Base-by-base conservation (phyloP, 2,113 vertebrate species). In the Manacus vitellinus region DNA sequence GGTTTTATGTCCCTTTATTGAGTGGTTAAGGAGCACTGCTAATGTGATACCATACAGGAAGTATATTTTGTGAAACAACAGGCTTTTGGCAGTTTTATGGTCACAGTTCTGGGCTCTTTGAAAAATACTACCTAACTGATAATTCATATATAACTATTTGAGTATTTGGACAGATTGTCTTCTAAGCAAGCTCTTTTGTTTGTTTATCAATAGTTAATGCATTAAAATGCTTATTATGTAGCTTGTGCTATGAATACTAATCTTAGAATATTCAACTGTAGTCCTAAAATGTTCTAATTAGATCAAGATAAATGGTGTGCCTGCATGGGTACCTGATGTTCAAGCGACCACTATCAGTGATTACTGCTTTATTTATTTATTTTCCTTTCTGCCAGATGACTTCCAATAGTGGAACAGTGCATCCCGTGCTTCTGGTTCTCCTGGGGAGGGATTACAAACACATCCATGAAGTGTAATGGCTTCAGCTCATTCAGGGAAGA, bases 171-270 rank as follows among this genome's bases (percentile, higher is more conserved):
- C 63, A 77, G 78, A 78, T 43, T 91, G 89, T 97, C 65, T 92
- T 88, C 17, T 91, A 33, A 88, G 31, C 39, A 88, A 88, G 73
- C 67, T 97, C 71, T 85, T 96, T 93, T 96, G 55, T 91, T 95
- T 96, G 55, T 92, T 97, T 95, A 80, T 82, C 89, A 94, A 94
- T 72, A 93, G 88, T 62, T 76, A 91, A 87, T 95, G 66, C 62
- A 71, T 96, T 95, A 76, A 94, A 95, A 94, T 96, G 75, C 68
- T 88, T 89, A 92, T 96, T 93, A 74, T 49, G 39, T 74, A 28
- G 61, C 89, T 92, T 95, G 89, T 97, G 87, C 74, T 86, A 5
- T 82, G 95, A 96, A 95, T 97, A 79, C 80, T 96, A 89, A 96
- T 95, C 23, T 94, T 81, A 19, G 33, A 79, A 35, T 95, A 59